phyloP scores from a whole-genome alignment of 2,797 vertebrate genomes.

The Bovichtus variegatus region DNA sequence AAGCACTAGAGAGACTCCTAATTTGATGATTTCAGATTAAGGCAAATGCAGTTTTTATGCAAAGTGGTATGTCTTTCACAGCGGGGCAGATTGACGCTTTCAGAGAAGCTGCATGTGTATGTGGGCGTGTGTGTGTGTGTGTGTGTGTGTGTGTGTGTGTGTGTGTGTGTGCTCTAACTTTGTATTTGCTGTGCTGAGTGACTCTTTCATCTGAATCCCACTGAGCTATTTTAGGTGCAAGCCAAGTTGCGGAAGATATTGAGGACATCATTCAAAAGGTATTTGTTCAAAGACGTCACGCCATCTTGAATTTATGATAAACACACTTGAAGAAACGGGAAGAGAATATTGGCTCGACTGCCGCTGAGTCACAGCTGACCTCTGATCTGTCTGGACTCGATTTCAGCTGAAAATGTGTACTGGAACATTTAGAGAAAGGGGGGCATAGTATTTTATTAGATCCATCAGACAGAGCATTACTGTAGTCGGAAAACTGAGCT shows the following conservation, averaged over 20 bases:
- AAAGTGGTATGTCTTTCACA: constrained; percentile 30
- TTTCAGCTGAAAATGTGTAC: constrained; percentile 50
- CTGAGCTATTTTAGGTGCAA: constrained; percentile 63
- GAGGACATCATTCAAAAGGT: constrained; percentile 35
- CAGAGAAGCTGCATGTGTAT: constrained; percentile 6
- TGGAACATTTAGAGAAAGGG: constrained; percentile 48
- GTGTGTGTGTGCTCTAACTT: constrained; percentile 25
- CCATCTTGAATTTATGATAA: constrained; percentile 51
- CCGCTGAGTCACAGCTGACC: constrained; percentile 66
- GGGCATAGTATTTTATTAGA: constrained; percentile 47
- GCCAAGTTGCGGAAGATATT: constrained; percentile 34
- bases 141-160: background rate
- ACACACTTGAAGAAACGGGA: constrained; percentile 34
- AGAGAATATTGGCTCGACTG: constrained; percentile 40
- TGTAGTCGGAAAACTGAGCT: constrained; percentile 55
- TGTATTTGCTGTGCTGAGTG: constrained; percentile 24
- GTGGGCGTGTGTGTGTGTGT: background rate
- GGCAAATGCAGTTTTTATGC: background rate
- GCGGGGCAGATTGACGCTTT: constrained; percentile 9
- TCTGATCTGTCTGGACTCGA: constrained; percentile 47
- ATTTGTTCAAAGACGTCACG: constrained; percentile 43
- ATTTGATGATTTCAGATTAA: constrained; percentile 38
- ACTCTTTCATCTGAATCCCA: constrained; percentile 54
- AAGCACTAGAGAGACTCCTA: constrained; percentile 11
- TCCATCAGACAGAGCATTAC: constrained; percentile 60